A percentile compares a stretch with the other conserved stretches of the same genome.
Evolutionary conservation across 2,888 invertebrate species (phyloP).

Genomic region (Dastarcus helophoroides): DNA sequence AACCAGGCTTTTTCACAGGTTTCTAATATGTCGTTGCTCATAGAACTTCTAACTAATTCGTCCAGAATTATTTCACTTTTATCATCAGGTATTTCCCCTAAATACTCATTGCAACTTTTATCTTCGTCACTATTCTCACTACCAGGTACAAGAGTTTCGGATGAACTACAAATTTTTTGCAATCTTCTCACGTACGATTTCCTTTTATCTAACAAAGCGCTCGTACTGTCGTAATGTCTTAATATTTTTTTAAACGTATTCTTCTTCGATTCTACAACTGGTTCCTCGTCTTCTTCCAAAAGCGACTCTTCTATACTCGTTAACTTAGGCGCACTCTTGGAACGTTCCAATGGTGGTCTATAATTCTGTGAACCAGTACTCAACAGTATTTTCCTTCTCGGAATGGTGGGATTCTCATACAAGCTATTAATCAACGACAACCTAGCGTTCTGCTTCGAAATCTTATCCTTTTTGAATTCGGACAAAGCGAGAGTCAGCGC

Average conservation of each 20-base stretch:
- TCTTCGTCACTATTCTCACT: constrained; percentile 16
- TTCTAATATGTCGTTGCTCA: constrained; percentile 30
- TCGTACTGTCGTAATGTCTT: constrained; percentile 30
- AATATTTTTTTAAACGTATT: constrained; percentile 25
- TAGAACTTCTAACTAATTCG: constrained; percentile 27
- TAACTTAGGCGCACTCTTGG: constrained; percentile 94
- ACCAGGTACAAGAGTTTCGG: constrained; percentile 13
- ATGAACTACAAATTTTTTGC: constrained; percentile 13
- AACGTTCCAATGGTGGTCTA: constrained; percentile 85
- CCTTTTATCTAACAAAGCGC: constrained; percentile 24
- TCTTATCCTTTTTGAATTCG: constrained; percentile 94
- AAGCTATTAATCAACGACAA: constrained; percentile 79
- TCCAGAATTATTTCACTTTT: constrained; percentile 30
- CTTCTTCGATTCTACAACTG: constrained; percentile 36
- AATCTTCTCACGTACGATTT: constrained; percentile 17
- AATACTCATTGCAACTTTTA: constrained; percentile 7
- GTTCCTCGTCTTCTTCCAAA: constrained; percentile 77
- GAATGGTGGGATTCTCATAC: constrained; percentile 81
- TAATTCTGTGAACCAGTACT: constrained; percentile 77
- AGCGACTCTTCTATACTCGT: constrained; percentile 88
- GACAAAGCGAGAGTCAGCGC: constrained; percentile 68
- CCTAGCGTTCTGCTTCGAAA: constrained; percentile 87
- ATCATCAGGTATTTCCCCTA: constrained; percentile 19
- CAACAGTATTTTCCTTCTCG: constrained; percentile 73
- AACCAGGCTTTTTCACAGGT: constrained; percentile 32